phyloP scores from a whole-genome alignment of 2,888 invertebrate species.

The Erebia epiphron region DNA sequence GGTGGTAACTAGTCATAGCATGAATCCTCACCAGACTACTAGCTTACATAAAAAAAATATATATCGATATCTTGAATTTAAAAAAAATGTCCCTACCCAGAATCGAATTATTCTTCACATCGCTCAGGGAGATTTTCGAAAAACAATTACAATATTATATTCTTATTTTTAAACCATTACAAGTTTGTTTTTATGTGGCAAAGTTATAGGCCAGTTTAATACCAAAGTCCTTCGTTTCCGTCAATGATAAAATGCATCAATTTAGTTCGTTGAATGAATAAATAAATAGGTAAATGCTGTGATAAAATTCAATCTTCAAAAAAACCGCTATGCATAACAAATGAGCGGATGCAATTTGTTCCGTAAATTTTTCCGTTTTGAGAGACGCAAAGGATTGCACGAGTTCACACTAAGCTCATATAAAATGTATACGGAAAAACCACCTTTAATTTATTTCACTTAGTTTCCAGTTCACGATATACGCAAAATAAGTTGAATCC shows the following conservation, averaged over 20 bases:
- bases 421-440: slow-evolving; percentile 10
- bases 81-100: not conserved
- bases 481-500: slow-evolving; percentile 9
- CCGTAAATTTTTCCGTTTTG: slow-evolving; percentile 4
- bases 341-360: slow-evolving; percentile 4
- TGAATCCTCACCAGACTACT: too few species aligned
- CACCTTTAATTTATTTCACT: slow-evolving; percentile 9
- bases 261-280: not conserved
- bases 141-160: too few species aligned
- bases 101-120: too few species aligned
- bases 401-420: slow-evolving; percentile 9
- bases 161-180: too few species aligned
- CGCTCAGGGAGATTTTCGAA: too few species aligned
- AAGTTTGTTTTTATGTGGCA: too few species aligned
- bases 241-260: too few species aligned
- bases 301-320: not conserved
- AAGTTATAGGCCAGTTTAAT: too few species aligned
- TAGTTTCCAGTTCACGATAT: not conserved
- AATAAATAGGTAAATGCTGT: not conserved
- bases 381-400: slow-evolving; percentile 6
- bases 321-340: not conserved
- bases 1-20: too few species aligned
- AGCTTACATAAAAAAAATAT: not conserved
- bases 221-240: too few species aligned
- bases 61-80: not conserved